These are phyloP conservation scores for Rallus crepitans DNA, from an alignment of 2,797 vertebrate genomes.

Conservation along the genomic window DNA sequence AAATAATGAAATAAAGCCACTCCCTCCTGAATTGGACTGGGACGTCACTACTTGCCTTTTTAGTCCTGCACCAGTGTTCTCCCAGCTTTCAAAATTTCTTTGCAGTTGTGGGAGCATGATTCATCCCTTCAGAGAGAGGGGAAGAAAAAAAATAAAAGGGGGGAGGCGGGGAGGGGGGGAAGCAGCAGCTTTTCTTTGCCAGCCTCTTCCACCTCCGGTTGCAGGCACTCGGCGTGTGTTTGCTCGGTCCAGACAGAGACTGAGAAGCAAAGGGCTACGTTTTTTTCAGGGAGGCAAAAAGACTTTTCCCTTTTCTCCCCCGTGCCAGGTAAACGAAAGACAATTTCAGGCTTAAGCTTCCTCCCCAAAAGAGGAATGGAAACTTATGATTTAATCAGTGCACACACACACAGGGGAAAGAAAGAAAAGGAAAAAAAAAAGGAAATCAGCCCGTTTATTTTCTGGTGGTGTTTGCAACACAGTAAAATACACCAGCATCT, in stretches of 20 bases:
- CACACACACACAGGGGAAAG: not conserved
- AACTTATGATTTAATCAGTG: slow-evolving; percentile 51
- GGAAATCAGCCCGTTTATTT: not conserved
- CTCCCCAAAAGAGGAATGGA: slow-evolving; percentile 35
- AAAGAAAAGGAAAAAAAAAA: not conserved
- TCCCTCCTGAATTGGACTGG: slow-evolving; percentile 59
- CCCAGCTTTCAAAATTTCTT: slow-evolving; percentile 71
- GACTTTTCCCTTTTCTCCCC: not conserved
- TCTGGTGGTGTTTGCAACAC: not conserved
- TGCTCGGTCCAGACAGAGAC: not conserved
- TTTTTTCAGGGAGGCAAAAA: not conserved
- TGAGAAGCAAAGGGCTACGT: not conserved
- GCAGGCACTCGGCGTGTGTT: not conserved
- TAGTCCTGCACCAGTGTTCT: slow-evolving; percentile 63
- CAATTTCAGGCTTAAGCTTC: not conserved
- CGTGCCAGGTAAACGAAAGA: slow-evolving; percentile 33
- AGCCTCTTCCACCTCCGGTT: slow-evolving; percentile 38
- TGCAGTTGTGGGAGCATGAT: slow-evolving; percentile 78
- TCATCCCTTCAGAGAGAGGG: slow-evolving; percentile 57
- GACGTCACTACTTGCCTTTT: slow-evolving; percentile 78
- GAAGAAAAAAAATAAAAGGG: not conserved
- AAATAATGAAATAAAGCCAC: slow-evolving; percentile 67
- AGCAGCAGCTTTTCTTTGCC: slow-evolving; percentile 65
- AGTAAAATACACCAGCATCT: not conserved
- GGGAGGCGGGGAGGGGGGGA: not conserved